Evolutionary conservation across 1,140 invertebrate genomes (phyloP).

Genomic region (Drosophila equinoxialis): DNA sequence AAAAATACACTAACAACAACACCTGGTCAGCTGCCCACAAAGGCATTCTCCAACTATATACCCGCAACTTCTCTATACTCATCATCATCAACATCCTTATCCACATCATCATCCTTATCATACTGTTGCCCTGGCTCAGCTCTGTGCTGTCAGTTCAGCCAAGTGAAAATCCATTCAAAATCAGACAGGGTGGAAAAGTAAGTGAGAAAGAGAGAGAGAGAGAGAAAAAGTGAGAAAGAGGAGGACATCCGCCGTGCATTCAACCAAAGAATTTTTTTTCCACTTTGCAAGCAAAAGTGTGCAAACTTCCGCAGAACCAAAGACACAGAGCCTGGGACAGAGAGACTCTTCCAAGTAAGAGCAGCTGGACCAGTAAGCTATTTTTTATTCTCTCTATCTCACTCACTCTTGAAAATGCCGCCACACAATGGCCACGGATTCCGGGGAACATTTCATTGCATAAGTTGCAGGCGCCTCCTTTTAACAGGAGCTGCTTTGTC

Average conservation of each 20-base stretch:
- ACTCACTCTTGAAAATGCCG: constrained; percentile 35
- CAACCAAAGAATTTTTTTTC: constrained; percentile 39
- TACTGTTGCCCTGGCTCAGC: background rate
- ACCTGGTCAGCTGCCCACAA: constrained; percentile 33
- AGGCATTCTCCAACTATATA: background rate
- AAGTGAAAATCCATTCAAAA: constrained; percentile 64
- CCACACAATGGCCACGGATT: constrained; percentile 41
- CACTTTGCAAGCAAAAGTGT: constrained; percentile 57
- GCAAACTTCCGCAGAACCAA: constrained; percentile 61
- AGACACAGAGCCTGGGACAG: constrained; percentile 1
- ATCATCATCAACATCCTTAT: background rate
- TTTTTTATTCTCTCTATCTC: background rate
- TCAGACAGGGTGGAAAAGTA: constrained; percentile 10
- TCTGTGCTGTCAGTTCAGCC: constrained; percentile 21
- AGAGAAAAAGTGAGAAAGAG: background rate
- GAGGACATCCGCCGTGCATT: constrained; percentile 45
- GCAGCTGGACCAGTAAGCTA: constrained; percentile 17
- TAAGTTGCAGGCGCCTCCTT: constrained; percentile 46
- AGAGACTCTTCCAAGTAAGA: background rate
- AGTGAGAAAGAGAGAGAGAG: background rate
- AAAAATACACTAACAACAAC: constrained; percentile 24
- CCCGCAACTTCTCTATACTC: background rate
- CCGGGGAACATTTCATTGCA: constrained; percentile 54
- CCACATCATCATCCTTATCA: too few relatives aligned
- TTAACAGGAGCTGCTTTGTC: constrained; percentile 5